Evolutionary conservation across 2,797 vertebrate species (phyloP).

Genomic region (Parotocinclus haroldoi): DNA sequence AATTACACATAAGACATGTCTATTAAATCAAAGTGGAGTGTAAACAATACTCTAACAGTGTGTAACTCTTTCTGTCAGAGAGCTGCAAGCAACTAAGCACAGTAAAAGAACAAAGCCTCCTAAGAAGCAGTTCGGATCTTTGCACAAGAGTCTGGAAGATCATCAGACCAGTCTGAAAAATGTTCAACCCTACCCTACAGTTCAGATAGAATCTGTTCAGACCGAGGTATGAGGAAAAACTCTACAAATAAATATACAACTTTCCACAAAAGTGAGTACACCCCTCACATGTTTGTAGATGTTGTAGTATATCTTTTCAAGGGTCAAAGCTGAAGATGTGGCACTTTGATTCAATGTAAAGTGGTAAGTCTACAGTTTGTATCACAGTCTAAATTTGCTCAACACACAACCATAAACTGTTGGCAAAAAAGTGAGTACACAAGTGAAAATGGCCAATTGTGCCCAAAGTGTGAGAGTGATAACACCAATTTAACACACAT

Average conservation of each 20-base stretch:
- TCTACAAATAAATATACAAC: not conserved
- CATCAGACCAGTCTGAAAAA: constrained; percentile 46
- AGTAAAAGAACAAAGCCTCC: constrained; percentile 34
- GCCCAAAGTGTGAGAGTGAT: too few species aligned
- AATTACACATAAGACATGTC: not conserved
- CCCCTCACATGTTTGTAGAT: too few species aligned
- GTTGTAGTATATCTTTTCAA: too few species aligned
- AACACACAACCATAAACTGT: too few species aligned
- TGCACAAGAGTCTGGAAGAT: constrained; percentile 53
- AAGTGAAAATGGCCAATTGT: too few species aligned
- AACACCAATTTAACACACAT: too few species aligned
- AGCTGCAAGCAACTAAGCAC: constrained; percentile 42
- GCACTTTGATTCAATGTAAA: too few species aligned
- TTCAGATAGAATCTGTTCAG: constrained; percentile 45
- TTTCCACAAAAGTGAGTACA: too few species aligned
- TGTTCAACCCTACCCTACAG: constrained; percentile 46
- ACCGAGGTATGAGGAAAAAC: constrained; percentile 28
- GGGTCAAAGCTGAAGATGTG: too few species aligned
- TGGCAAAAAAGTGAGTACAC: too few species aligned
- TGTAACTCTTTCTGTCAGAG: constrained; percentile 29
- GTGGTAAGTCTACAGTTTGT: too few species aligned
- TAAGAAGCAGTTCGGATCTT: constrained; percentile 48
- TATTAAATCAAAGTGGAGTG: not conserved
- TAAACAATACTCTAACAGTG: not conserved
- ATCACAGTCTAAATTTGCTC: too few species aligned